A percentile compares a stretch with the other conserved stretches of the same genome.
These are phyloP conservation scores for Tor tambroides DNA, from an alignment of 2,113 vertebrate species.

Conservation along the genomic window DNA sequence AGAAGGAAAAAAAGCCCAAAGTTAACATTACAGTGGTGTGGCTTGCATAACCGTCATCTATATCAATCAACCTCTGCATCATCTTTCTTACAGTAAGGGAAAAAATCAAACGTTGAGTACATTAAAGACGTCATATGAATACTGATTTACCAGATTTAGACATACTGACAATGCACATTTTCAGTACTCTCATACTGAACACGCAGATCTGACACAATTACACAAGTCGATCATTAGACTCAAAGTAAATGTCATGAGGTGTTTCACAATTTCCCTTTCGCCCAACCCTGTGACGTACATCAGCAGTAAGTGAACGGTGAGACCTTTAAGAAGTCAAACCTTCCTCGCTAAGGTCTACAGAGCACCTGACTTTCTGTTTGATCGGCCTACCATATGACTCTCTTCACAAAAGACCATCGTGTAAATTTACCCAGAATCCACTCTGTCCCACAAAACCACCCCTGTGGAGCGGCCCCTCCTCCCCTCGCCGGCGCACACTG, in stretches of 20 bases:
- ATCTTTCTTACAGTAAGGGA: not conserved
- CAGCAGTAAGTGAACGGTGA: not conserved
- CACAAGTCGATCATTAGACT: not conserved
- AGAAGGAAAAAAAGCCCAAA: not conserved
- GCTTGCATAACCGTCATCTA: not conserved
- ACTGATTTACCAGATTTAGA: not conserved
- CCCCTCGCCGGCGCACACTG: slow-evolving; percentile 71
- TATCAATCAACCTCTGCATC: not conserved
- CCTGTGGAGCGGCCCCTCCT: slow-evolving; percentile 53
- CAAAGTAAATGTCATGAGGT: slow-evolving; percentile 31
- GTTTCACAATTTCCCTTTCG: slow-evolving; percentile 37
- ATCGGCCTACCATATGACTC: not conserved
- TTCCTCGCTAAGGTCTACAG: slow-evolving; percentile 39
- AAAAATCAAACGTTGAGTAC: not conserved
- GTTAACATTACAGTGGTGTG: not conserved
- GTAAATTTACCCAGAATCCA: slow-evolving; percentile 51
- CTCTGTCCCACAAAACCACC: slow-evolving; percentile 49
- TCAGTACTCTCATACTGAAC: not conserved
- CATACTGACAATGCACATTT: not conserved
- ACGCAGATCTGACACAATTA: not conserved
- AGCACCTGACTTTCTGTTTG: slow-evolving; percentile 9
- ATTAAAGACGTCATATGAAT: not conserved
- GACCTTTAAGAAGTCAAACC: slow-evolving; percentile 4
- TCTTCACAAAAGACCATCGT: slow-evolving; percentile 48
- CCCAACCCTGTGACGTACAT: slow-evolving; percentile 18